Evolutionary conservation across 1,140 invertebrate genomes (phyloP).

Genomic region (Pomacea maculata): DNA sequence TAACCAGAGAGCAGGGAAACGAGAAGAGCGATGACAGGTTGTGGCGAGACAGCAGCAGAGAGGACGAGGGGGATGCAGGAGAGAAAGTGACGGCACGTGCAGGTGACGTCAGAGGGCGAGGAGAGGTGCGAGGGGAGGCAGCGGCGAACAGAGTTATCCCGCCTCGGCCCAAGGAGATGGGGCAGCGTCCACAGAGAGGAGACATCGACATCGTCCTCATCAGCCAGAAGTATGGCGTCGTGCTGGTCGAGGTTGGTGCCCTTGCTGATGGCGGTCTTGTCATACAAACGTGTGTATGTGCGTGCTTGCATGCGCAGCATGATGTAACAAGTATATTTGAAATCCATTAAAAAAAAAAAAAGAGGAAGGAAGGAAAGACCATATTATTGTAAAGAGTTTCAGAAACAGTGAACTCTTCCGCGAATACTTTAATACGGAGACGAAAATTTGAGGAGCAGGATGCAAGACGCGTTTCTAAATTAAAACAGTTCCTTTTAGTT

Average conservation of each 20-base stretch:
- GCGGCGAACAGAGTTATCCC: not conserved
- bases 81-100: not conserved
- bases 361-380: not conserved
- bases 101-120: not conserved
- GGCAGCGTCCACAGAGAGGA: not conserved
- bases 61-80: not conserved
- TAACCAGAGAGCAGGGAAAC: not conserved
- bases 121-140: not conserved
- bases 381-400: not conserved
- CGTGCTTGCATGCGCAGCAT: not conserved
- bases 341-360: not conserved
- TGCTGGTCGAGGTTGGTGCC: constrained; percentile 15
- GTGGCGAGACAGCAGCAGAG: not conserved
- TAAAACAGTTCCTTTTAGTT: too few relatives aligned
- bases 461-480: not conserved
- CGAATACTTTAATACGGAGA: too few relatives aligned
- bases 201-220: constrained; percentile 12
- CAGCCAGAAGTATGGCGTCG: not conserved
- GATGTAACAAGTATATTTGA: not conserved
- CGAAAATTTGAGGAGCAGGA: too few relatives aligned
- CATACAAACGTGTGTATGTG: not conserved
- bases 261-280: not conserved
- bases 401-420: not conserved
- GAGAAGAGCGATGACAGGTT: not conserved
- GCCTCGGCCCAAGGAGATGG: constrained; percentile 2